These are phyloP conservation scores for Tipula confusa DNA, from an alignment of 2,888 invertebrate species.

Conservation along the genomic window DNA sequence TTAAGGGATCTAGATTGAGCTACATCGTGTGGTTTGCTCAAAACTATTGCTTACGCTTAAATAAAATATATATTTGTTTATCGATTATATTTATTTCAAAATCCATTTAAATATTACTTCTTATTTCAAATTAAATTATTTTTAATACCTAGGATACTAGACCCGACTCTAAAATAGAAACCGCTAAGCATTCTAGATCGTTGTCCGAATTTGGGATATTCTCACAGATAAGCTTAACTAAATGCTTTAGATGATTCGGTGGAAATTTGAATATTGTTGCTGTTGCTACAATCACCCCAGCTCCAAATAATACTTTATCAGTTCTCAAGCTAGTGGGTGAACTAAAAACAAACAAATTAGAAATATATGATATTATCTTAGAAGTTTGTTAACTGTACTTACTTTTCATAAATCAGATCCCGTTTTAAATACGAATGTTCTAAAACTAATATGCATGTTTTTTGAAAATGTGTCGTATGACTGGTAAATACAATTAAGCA, in stretches of 20 bases:
- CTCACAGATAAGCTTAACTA: not conserved
- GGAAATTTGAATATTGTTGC: not conserved
- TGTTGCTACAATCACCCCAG: not conserved
- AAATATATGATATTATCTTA: too few species aligned
- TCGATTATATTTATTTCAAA: too few species aligned
- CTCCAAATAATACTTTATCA: constrained; percentile 29
- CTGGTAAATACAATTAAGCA: not conserved
- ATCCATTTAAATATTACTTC: too few species aligned
- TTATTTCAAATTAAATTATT: too few species aligned
- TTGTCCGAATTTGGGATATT: not conserved
- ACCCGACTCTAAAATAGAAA: not conserved
- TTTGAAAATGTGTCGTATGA: not conserved
- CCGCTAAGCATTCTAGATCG: not conserved
- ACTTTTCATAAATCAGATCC: not conserved
- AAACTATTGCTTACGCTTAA: too few species aligned
- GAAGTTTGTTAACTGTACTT: not conserved
- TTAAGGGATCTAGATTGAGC: too few species aligned
- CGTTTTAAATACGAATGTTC: not conserved
- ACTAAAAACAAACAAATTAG: not conserved
- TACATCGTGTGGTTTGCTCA: too few species aligned
- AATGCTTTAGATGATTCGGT: not conserved
- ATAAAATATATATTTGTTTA: too few species aligned
- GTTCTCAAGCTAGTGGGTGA: not conserved
- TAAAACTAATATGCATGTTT: not conserved
- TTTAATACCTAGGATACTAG: not conserved